Evolutionary conservation across 37 sponge, comb jelly and placozoan species (phyloP).

Genomic region (Bolinopsis microptera): DNA sequence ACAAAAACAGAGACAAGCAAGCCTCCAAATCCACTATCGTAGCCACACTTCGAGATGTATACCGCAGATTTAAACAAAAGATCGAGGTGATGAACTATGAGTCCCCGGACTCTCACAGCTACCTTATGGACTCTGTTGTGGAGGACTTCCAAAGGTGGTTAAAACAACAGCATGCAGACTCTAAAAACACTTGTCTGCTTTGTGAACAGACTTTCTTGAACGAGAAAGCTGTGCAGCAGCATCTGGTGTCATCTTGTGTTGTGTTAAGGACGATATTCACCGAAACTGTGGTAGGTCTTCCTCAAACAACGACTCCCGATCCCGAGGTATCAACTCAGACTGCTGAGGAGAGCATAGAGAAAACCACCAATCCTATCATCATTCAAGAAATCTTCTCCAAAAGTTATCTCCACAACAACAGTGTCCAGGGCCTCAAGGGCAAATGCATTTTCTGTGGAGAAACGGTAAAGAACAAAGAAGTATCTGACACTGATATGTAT

Average conservation of each 20-base stretch:
- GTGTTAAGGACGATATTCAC: neutral
- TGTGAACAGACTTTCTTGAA: conserved; percentile 2
- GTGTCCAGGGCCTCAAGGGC: neutral
- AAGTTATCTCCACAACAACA: neutral
- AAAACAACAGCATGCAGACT: neutral
- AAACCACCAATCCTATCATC: neutral
- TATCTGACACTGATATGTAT: neutral
- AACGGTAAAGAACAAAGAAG: neutral
- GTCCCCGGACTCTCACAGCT: neutral
- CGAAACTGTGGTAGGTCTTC: conserved; percentile 8
- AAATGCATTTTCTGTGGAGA: conserved; percentile 55
- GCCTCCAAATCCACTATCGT: conserved; percentile 30
- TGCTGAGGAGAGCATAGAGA: neutral
- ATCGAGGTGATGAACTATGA: conserved; percentile 23
- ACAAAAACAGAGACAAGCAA: conserved; percentile 52
- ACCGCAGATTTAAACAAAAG: neutral
- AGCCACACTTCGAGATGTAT: neutral
- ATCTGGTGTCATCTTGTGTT: neutral
- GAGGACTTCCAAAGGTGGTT: neutral
- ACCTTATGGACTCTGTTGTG: neutral
- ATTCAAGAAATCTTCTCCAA: neutral
- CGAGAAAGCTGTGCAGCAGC: neutral
- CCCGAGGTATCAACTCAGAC: neutral
- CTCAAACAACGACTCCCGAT: too few species aligned
- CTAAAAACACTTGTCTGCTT: neutral